Evolutionary conservation across 2,888 invertebrate genomes (phyloP).

Genomic region (Eudemis profundana): DNA sequence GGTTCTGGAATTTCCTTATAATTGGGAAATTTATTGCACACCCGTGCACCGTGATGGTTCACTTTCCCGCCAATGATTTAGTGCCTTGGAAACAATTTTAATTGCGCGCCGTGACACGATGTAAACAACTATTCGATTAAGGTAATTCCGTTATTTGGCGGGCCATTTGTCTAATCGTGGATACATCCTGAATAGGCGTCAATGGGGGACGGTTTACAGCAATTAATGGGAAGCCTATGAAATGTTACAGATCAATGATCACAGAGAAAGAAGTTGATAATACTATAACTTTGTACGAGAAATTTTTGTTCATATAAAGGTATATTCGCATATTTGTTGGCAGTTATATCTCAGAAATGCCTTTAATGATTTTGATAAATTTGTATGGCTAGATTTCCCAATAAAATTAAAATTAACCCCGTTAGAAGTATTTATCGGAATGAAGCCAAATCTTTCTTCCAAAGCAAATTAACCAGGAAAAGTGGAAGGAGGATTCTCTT

Average conservation of each 20-base stretch:
- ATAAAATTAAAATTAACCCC: too few relatives aligned
- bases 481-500: too few relatives aligned
- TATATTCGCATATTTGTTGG: too few relatives aligned
- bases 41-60: constrained; percentile 84
- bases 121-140: constrained; percentile 86
- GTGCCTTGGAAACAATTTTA: constrained; percentile 83
- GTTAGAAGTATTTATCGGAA: too few relatives aligned
- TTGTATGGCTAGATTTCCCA: too few relatives aligned
- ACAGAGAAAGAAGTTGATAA: too few relatives aligned
- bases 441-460: too few relatives aligned
- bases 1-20: constrained; percentile 76
- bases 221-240: neutral
- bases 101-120: constrained; percentile 82
- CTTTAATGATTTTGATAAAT: too few relatives aligned
- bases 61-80: constrained; percentile 84
- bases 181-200: constrained; percentile 54
- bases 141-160: constrained; percentile 80
- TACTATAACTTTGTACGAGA: too few relatives aligned
- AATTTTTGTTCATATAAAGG: too few relatives aligned
- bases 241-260: neutral
- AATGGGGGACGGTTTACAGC: constrained; percentile 43
- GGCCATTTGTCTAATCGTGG: constrained; percentile 76
- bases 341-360: too few relatives aligned
- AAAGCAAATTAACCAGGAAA: too few relatives aligned
- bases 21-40: constrained; percentile 84